Percentiles rank a stretch among this genome's conserved stretches.
phyloP scores from a whole-genome alignment of 2,888 invertebrate species.

The Pseudoips prasinana region DNA sequence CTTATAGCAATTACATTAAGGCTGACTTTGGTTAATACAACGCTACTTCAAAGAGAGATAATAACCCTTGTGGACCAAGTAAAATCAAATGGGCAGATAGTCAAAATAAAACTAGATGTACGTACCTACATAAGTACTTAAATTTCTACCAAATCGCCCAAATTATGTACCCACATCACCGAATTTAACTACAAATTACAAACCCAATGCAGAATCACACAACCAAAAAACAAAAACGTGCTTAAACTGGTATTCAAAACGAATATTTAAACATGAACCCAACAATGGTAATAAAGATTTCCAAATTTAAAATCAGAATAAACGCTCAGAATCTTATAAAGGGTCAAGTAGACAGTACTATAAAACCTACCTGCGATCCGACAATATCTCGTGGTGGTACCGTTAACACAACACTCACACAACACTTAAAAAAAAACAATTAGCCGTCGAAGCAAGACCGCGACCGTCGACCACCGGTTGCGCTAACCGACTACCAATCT shows the following conservation, averaged over 20 bases:
- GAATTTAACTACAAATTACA: neutral
- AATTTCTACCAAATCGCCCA: too few species aligned
- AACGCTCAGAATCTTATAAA: slow-evolving; percentile 9
- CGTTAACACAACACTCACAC: slow-evolving; percentile 45
- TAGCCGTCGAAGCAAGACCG: slow-evolving; percentile 25
- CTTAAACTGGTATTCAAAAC: slow-evolving; percentile 13
- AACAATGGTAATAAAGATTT: too few species aligned
- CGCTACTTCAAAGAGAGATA: too few species aligned
- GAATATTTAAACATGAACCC: too few species aligned
- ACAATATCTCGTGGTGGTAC: slow-evolving; percentile 24
- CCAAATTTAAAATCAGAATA: too few species aligned
- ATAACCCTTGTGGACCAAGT: too few species aligned
- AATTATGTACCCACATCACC: slow-evolving; percentile 8
- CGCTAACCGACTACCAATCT: slow-evolving; percentile 51
- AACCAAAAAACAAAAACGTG: slow-evolving; percentile 2
- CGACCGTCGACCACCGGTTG: slow-evolving; percentile 59
- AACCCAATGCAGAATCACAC: slow-evolving; percentile 3
- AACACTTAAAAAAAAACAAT: slow-evolving; percentile 38
- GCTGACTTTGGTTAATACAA: too few species aligned
- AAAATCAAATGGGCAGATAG: too few species aligned
- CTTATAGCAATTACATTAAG: too few species aligned
- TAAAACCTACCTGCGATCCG: slow-evolving; percentile 26
- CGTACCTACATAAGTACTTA: too few species aligned
- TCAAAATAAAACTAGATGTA: too few species aligned
- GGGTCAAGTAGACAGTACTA: slow-evolving; percentile 16